Percentiles rank a stretch among this genome's conserved stretches.
phyloP scores from a whole-genome alignment of 2,888 invertebrate genomes.

The Caenorhabditis auriculariae region DNA sequence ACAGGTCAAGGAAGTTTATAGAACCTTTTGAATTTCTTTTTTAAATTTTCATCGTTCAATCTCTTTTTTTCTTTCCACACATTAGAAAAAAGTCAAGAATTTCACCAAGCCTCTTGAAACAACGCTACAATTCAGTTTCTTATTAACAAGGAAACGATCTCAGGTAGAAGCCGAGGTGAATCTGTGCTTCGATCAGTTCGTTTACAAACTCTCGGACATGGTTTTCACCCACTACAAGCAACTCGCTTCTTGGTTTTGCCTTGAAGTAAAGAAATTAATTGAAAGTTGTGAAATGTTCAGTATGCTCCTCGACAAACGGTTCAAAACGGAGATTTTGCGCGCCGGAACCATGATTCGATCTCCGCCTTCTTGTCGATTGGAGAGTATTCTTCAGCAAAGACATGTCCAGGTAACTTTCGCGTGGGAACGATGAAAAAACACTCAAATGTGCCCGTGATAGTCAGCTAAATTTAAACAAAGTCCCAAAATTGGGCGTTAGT shows the following conservation, averaged over 20 bases:
- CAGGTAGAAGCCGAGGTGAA: conserved; percentile 73
- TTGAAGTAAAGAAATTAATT: neutral
- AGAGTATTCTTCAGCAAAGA: conserved; percentile 87
- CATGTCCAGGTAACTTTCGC: conserved; percentile 76
- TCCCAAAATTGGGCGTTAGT: too few relatives aligned
- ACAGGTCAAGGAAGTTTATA: too few relatives aligned
- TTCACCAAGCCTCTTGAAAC: too few relatives aligned
- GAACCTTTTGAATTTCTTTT: too few relatives aligned
- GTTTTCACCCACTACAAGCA: conserved; percentile 97
- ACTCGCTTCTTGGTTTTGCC: conserved; percentile 78
- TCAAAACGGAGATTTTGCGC: conserved; percentile 88
- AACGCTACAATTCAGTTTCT: conserved; percentile 2
- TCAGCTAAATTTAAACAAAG: too few relatives aligned
- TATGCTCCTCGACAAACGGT: conserved; percentile 93
- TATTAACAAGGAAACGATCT: too few relatives aligned
- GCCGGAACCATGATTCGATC: conserved; percentile 83
- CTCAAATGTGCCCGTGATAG: too few relatives aligned
- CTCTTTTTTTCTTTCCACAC: too few relatives aligned
- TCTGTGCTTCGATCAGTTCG: conserved; percentile 98
- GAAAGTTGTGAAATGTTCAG: conserved; percentile 67
- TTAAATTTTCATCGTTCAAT: too few relatives aligned
- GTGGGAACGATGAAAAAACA: too few relatives aligned
- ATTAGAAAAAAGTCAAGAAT: too few relatives aligned
- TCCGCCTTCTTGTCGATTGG: conserved; percentile 88
- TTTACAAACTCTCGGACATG: conserved; percentile 94